phyloP scores from a whole-genome alignment of 2,888 invertebrate species.

The Phania funesta region DNA sequence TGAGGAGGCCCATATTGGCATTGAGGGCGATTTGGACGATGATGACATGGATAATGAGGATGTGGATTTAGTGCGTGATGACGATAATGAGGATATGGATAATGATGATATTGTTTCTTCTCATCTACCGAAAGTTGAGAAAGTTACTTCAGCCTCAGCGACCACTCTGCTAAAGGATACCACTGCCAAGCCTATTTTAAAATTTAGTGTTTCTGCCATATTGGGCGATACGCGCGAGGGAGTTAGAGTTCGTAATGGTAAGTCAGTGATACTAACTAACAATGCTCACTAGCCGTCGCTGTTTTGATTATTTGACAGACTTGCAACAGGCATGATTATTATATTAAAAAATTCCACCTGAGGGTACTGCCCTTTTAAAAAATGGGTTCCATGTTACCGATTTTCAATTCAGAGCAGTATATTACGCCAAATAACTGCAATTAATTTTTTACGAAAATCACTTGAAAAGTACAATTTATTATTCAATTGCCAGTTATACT shows the following conservation, averaged over 20 bases:
- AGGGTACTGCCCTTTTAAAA: no score
- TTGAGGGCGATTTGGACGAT: slow-evolving; percentile 72
- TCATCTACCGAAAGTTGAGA: slow-evolving; percentile 75
- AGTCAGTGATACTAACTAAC: slow-evolving; percentile 67
- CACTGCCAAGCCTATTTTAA: slow-evolving; percentile 87
- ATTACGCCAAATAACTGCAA: no score
- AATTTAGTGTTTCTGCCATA: slow-evolving; percentile 96
- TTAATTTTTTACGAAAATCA: no score
- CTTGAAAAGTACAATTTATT: no score
- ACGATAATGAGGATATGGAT: slow-evolving; percentile 57
- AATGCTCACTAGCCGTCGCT: neutral
- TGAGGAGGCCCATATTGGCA: slow-evolving; percentile 71
- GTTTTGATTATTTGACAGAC: neutral
- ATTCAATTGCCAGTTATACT: no score
- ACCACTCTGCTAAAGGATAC: slow-evolving; percentile 79
- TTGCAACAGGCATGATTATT: no score
- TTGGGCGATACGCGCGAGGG: slow-evolving; percentile 83
- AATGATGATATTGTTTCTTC: slow-evolving; percentile 50
- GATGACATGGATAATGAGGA: slow-evolving; percentile 72
- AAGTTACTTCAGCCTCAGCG: slow-evolving; percentile 69
- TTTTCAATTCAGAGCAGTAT: no score
- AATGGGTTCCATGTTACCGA: no score
- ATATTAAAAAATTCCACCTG: no score
- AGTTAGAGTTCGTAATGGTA: slow-evolving; percentile 80
- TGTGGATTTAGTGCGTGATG: slow-evolving; percentile 57